Conservation (phyloP, 2,113 vertebrate species). For the Ramphastos sulfuratus region DNA sequence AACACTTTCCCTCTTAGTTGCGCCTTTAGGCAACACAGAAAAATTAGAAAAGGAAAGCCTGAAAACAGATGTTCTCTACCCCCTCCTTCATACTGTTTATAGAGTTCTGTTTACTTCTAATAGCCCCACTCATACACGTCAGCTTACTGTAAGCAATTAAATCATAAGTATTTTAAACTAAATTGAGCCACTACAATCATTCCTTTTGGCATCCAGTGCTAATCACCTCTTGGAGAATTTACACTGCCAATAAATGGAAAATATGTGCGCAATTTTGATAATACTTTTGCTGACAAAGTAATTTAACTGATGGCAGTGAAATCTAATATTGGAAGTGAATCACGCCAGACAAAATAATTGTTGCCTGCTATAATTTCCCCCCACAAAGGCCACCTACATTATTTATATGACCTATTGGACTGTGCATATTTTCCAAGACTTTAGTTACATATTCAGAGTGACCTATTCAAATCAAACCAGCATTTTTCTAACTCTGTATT, state of each 20-base stretch:
- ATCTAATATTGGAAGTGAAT: constrained; percentile 37
- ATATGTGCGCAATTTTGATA: constrained; percentile 32
- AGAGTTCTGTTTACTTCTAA: constrained; percentile 18
- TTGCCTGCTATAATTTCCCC: neutral
- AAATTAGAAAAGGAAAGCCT: neutral
- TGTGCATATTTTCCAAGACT: neutral
- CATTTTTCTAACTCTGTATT: constrained; percentile 9
- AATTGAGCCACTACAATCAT: neutral
- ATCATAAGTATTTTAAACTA: constrained; percentile 15
- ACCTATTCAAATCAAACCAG: constrained; percentile 9
- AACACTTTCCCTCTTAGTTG: neutral
- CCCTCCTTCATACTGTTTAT: neutral
- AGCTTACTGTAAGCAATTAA: constrained; percentile 5
- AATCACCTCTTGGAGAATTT: constrained; percentile 4
- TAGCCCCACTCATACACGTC: neutral
- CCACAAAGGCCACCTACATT: constrained; percentile 3
- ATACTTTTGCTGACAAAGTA: neutral
- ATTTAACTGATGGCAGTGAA: constrained; percentile 34
- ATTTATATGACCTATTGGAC: constrained; percentile 41
- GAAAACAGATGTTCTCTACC: constrained; percentile 35
- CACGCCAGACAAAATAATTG: constrained; percentile 35
- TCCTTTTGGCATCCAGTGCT: neutral
- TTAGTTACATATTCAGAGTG: constrained; percentile 20
- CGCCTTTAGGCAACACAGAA: neutral
- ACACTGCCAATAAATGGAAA: neutral